phyloP scores from a whole-genome alignment of 2,888 invertebrate genomes.

The Aquatica leii region DNA sequence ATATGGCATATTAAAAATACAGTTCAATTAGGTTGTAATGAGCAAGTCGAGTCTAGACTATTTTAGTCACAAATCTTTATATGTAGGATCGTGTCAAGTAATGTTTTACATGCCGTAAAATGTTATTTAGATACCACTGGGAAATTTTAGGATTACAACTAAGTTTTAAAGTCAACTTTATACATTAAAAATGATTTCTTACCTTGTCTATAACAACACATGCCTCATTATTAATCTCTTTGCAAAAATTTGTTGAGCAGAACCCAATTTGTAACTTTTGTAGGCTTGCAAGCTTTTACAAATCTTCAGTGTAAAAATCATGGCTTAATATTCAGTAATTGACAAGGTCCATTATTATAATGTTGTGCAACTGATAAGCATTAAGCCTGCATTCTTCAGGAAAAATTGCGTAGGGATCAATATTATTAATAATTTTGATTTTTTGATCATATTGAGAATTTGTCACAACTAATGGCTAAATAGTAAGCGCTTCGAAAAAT shows the following conservation, averaged over 20 bases:
- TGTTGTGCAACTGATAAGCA: constrained; percentile 1
- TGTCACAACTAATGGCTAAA: no score
- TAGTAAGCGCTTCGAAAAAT: no score
- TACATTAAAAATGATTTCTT: not conserved
- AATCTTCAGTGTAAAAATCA: not conserved
- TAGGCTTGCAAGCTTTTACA: constrained; percentile 2
- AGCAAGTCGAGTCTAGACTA: constrained; percentile 3
- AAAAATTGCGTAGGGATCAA: no score
- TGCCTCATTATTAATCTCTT: constrained; percentile 1
- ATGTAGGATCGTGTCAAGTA: constrained; percentile 1
- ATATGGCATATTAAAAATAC: no score
- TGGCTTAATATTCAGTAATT: constrained; percentile 1
- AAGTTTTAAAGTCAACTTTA: not conserved
- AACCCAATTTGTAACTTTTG: not conserved
- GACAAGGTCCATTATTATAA: not conserved
- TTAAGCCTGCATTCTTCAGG: constrained; percentile 3
- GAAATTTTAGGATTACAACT: constrained; percentile 4
- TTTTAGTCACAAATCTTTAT: constrained; percentile 1
- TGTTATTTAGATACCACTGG: not conserved
- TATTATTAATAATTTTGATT: no score
- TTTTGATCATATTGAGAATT: no score
- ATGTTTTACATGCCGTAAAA: constrained; percentile 1
- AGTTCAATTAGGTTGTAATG: no score
- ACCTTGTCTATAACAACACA: not conserved
- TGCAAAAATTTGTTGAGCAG: not conserved